Evolutionary conservation across 2,888 invertebrate species (phyloP).

Genomic region (Apantesis nais): DNA sequence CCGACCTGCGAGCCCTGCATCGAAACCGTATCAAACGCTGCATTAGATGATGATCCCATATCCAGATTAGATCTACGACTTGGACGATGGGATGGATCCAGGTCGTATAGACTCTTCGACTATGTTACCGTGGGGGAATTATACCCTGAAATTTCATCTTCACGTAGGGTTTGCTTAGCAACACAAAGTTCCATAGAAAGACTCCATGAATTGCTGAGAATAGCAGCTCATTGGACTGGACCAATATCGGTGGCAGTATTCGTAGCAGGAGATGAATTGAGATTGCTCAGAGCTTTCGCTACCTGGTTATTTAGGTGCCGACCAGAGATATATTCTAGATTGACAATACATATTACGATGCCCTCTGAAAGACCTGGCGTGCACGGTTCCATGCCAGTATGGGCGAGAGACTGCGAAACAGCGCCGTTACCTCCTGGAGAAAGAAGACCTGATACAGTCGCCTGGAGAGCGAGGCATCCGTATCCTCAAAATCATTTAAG

Average conservation of each 20-base stretch:
- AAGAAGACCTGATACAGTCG: conserved; percentile 87
- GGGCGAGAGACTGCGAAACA: conserved; percentile 87
- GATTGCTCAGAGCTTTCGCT: conserved; percentile 89
- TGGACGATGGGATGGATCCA: conserved; percentile 91
- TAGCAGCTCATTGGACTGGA: conserved; percentile 93
- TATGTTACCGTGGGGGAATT: conserved; percentile 89
- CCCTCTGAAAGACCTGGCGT: conserved; percentile 87
- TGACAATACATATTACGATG: conserved; percentile 91
- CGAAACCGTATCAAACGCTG: conserved; percentile 61
- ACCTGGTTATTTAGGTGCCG: conserved; percentile 91
- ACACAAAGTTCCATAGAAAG: conserved; percentile 95
- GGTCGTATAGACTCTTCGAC: conserved; percentile 90
- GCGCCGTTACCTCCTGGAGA: conserved; percentile 88
- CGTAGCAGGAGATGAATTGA: conserved; percentile 92
- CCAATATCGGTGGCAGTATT: conserved; percentile 94
- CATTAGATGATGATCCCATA: conserved; percentile 78
- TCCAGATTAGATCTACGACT: conserved; percentile 87
- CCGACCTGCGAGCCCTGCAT: conserved; percentile 74
- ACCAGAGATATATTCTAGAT: conserved; percentile 89
- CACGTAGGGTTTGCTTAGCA: conserved; percentile 89
- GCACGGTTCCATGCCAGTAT: conserved; percentile 87
- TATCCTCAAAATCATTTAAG: conserved; percentile 96
- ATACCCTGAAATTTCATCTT: conserved; percentile 86
- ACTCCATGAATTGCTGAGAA: conserved; percentile 90
- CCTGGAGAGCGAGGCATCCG: conserved; percentile 90